Base-by-base conservation (phyloP, 2,797 vertebrate genomes). In the Scolopax bukidnonensis region DNA sequence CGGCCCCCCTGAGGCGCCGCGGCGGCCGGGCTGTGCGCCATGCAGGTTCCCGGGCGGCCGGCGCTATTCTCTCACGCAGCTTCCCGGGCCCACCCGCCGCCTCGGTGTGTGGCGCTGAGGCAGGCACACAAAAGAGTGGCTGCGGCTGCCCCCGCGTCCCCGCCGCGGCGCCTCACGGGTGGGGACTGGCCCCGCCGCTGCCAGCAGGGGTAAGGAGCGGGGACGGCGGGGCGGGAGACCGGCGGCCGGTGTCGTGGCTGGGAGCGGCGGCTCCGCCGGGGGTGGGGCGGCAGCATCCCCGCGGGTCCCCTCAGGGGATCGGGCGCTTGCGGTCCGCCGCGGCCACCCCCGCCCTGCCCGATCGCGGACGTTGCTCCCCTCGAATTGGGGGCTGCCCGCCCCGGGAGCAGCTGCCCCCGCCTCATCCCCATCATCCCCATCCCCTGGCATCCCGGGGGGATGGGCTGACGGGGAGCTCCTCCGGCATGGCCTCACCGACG, bases 1-100 rank as follows among this genome's bases (percentile, higher is more conserved):
- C 41, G 41, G 41, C 41, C 41, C 41, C 25, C 45, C 21, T 6
- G 36, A 36, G 45, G 80, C 67, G 41, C 48, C 13, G 81, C 51
- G 33, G 76, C 40, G 23, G 78, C 33, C 19, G n/a, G 27, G 48
- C 76, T 86, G 65, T 93, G 77, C 65, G 77, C 86, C 71, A 90
- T 90, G 83, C 95, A 90, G 91, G 93, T 91, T 91, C 93, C 91
- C 89, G 95, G 95, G 95, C 89, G 80, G 41, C 18, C 53, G 65
- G 15, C 65, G 12, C 56, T 85, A 85, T 89, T 85, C 51, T 43
- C 51, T 5, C 77, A 87, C 83, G 71, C 87, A 90, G 87, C 36
- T 93, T 90, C 87, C 91, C 71, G 91, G 91, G 91, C 87, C 6
- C 83, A 11, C 3, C 71, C 48, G 87, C 65, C 64, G 67, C 7